Conservation (phyloP, 2,888 invertebrate species). For the Oscheius sp. region DNA sequence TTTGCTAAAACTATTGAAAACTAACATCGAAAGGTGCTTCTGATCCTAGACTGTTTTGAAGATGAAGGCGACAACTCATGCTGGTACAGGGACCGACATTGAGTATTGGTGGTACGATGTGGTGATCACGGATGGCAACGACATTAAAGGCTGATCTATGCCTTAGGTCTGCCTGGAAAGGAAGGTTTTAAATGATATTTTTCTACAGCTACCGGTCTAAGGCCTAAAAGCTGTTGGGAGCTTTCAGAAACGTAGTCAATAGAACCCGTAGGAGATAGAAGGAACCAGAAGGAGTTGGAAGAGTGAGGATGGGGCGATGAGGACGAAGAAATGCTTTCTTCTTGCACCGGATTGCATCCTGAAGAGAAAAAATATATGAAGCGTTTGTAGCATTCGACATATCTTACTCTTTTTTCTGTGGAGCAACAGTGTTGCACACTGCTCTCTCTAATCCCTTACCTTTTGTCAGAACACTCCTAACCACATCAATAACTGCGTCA, state of each 20-base stretch:
- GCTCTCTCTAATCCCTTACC: neutral
- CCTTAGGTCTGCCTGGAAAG: slow-evolving; percentile 15
- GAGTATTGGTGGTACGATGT: slow-evolving; percentile 26
- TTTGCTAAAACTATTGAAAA: no score
- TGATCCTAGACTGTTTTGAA: neutral
- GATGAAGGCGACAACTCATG: slow-evolving; percentile 25
- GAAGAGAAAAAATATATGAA: neutral
- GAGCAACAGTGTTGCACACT: neutral
- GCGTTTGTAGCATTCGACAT: neutral
- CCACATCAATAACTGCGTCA: slow-evolving; percentile 1
- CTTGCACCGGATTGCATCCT: slow-evolving; percentile 30
- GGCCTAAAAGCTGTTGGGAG: slow-evolving; percentile 2
- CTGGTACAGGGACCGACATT: slow-evolving; percentile 22
- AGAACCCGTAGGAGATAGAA: slow-evolving; percentile 16
- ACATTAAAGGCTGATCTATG: slow-evolving; percentile 19
- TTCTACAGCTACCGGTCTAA: slow-evolving; percentile 1
- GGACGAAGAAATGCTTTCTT: slow-evolving; percentile 27
- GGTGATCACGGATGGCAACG: slow-evolving; percentile 26
- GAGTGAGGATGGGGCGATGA: neutral
- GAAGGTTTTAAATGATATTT: neutral
- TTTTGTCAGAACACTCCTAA: slow-evolving; percentile 16
- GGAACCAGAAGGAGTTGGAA: slow-evolving; percentile 24
- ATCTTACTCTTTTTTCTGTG: neutral
- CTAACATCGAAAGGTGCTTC: slow-evolving; percentile 26
- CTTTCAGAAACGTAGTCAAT: slow-evolving; percentile 18